Evolutionary conservation across 2,113 vertebrate genomes (phyloP).

Genomic region (Carassius auratus): DNA sequence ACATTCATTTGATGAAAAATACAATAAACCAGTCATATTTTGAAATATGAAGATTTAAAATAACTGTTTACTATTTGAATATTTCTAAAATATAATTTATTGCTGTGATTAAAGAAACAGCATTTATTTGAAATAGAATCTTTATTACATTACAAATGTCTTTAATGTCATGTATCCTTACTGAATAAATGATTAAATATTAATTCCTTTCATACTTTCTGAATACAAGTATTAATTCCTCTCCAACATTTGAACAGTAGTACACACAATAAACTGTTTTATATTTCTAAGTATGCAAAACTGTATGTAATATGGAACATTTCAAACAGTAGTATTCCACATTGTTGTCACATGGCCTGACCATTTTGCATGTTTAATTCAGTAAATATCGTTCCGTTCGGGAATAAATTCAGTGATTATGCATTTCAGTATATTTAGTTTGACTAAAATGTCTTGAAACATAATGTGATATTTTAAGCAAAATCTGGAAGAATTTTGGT

Average conservation of each 20-base stretch:
- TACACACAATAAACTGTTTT: neutral
- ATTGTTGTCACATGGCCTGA: neutral
- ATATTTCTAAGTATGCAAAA: neutral
- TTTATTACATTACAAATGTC: neutral
- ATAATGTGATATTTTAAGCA: neutral
- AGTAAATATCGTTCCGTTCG: neutral
- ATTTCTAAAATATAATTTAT: too few relatives aligned
- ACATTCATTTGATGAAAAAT: too few relatives aligned
- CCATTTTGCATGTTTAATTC: neutral
- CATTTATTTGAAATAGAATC: neutral
- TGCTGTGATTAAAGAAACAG: too few relatives aligned
- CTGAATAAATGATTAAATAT: neutral
- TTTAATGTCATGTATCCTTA: neutral
- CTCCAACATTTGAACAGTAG: neutral
- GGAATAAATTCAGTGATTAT: neutral
- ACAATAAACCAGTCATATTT: too few relatives aligned
- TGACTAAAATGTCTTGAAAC: neutral
- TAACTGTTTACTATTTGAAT: too few relatives aligned
- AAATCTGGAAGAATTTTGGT: neutral
- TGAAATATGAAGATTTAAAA: too few relatives aligned
- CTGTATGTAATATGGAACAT: neutral
- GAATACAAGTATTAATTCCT: neutral
- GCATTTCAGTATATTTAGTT: neutral
- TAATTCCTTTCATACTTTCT: neutral
- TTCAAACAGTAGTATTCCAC: neutral